Base-by-base conservation (phyloP, 2,888 invertebrate genomes). In the Caenorhabditis sp. region DNA sequence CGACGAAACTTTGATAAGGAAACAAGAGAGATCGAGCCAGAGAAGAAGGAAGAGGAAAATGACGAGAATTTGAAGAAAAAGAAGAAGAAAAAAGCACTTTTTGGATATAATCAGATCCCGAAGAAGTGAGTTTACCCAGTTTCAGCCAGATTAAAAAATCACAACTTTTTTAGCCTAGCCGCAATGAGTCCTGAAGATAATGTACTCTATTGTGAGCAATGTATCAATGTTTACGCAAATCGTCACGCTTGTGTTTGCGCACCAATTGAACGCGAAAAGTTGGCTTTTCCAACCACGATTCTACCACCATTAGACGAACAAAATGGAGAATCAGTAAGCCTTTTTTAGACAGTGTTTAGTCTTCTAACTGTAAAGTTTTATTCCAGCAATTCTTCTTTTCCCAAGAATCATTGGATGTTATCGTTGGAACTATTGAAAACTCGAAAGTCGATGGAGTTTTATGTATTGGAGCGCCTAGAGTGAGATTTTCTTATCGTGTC, bases 321-420 rank as follows among this genome's bases (percentile, higher is more conserved):
- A 36, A 67, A 72, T 27, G 84, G 83, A 59, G 52, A 83, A 78
- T 83, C 84, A 54, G 84, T 84, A 23, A 31, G 25, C 23, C 38
- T 66, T 60, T 43, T 38, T 10, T n/a, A n/a, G n/a, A n/a, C n/a
- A n/a, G n/a, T n/a, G n/a, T n/a, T n/a, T 4, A 26, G 5, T 8
- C 1, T 38, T 36, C 36, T 36, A 36, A 10, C 26, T 49, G 17
- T 17, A 57, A 43, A 27, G 43, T 25, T 52, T 21, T 26, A 53
- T 75, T 83, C 65, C 69, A 85, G 85, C 85, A 85, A 79, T 85
- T 76, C 62, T 84, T 80, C 76, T 85, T 85, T 68, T 84, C 85
- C 5, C 67, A 75, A n/a, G 81, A 83, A 17, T 78, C 84, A 12
- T 67, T 83, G 25, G 50, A 68, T 10, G 77, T 85, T 1, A 53